phyloP scores from a whole-genome alignment of 2,113 vertebrate genomes.

The Datnioides undecimradiatus region DNA sequence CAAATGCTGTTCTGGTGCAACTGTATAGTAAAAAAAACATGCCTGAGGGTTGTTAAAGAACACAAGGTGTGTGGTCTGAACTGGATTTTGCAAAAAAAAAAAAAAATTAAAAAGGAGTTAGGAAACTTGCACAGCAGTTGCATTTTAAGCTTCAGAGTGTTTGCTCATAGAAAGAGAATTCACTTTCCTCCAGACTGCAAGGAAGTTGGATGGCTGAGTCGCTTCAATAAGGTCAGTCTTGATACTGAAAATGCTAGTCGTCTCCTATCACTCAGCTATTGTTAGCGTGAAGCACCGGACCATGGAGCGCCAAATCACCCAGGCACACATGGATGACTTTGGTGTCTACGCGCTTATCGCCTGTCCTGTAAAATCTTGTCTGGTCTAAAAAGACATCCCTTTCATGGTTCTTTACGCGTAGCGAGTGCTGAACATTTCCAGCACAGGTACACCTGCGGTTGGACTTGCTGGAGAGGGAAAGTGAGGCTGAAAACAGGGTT shows the following conservation, averaged over 20 bases:
- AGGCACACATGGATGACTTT: constrained; percentile 2
- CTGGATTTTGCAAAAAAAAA: neutral
- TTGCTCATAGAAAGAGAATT: neutral
- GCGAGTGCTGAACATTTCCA: constrained; percentile 2
- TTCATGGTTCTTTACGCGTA: constrained; percentile 3
- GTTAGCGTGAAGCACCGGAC: constrained; percentile 16
- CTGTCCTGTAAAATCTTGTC: constrained; percentile 15
- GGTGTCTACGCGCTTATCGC: constrained; percentile 25
- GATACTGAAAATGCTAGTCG: neutral
- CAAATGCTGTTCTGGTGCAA: neutral
- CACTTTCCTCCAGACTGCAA: neutral
- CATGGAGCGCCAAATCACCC: constrained; percentile 3
- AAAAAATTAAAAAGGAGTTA: no score
- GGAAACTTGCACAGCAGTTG: neutral
- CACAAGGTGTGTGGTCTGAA: neutral
- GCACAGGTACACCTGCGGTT: neutral
- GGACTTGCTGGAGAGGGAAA: constrained; percentile 8
- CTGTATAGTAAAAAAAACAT: neutral
- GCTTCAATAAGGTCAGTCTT: constrained; percentile 5
- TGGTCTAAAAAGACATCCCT: constrained; percentile 8
- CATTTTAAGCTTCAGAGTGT: neutral
- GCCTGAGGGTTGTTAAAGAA: neutral
- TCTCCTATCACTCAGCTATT: constrained; percentile 29
- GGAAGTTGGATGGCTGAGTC: neutral
- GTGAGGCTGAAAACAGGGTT: neutral